A percentile compares a stretch with the other conserved stretches of the same genome.
phyloP scores from a whole-genome alignment of 2,113 vertebrate species.

The Taxidea taxus region DNA sequence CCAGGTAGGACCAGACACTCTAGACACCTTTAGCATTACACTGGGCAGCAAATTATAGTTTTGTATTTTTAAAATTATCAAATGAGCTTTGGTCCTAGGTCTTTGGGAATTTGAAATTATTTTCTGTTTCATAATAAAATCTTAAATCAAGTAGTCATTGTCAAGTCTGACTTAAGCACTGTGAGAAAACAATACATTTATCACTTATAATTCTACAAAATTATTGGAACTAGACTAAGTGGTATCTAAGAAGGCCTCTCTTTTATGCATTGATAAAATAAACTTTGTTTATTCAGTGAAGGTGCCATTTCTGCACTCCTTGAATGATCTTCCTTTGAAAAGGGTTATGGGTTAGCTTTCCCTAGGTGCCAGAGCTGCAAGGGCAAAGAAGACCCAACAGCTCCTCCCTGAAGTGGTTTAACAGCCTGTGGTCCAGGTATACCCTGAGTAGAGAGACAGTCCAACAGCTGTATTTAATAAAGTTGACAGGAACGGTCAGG shows the following conservation, averaged over 20 bases:
- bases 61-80: neutral
- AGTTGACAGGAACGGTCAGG: neutral
- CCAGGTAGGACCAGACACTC: neutral
- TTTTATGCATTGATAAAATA: neutral
- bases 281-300: neutral
- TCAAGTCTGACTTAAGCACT: neutral
- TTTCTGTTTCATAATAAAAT: neutral
- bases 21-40: neutral
- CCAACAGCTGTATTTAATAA: neutral
- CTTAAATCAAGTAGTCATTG: neutral
- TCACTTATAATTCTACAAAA: neutral
- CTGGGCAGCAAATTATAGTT: neutral
- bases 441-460: neutral
- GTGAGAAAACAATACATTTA: neutral
- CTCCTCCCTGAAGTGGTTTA: neutral
- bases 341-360: neutral
- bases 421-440: neutral
- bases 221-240: neutral
- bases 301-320: neutral
- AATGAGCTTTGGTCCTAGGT: neutral
- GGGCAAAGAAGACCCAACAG: neutral
- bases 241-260: neutral
- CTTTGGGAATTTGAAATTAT: neutral
- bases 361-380: neutral
- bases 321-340: neutral